Base-by-base conservation (phyloP, 2,888 invertebrate species). In the Xestia rhomboidea region DNA sequence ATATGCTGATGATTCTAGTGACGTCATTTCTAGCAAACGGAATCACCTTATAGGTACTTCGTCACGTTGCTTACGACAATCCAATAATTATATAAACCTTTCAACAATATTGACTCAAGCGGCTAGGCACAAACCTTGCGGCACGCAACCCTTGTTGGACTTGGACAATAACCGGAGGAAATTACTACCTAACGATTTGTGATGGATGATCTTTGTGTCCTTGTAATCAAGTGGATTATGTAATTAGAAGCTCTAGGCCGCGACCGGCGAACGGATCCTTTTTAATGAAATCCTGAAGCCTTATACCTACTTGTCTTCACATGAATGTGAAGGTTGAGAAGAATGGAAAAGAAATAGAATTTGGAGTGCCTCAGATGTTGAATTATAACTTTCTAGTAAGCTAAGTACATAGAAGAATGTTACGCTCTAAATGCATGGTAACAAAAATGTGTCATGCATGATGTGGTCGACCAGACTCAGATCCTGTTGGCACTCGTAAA, bases 121-220 rank as follows among this genome's bases (percentile, higher is more conserved):
- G 21, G 18, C 62, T 62, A 41, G 6, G 21, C 30, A 41, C 8
- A 24, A 78, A 80, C 62, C 69, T 34, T 80, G 77, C 69, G 49
- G 30, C 83, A 67, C 70, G 79, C 82, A 83, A 46, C 69, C 38
- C 54, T 51, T 68, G 62, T 83, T 70, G 27, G 49, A 62, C 69
- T 83, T 70, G 27, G 49, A 62, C 69, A 78, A 69, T 83, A 71
- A 72, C 15, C 27, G 49, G 24, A 51, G 27, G 13, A 62, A 77
- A 77, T 66, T 13, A 46, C 24, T 38, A 46, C 2, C n/a, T 54
- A 71, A 34, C 49, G 8, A 71, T 77, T 64, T 54, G 34, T 62
- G 66, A 51, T 27, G 30, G 38, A 77, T 72, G 51, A 51, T 72
- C 64, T 68, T 41, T 83, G 30, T 60, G 27, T 63, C n/a, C 34